Evolutionary conservation across 2,797 vertebrate genomes (phyloP).

Genomic region (Psittacula echo): DNA sequence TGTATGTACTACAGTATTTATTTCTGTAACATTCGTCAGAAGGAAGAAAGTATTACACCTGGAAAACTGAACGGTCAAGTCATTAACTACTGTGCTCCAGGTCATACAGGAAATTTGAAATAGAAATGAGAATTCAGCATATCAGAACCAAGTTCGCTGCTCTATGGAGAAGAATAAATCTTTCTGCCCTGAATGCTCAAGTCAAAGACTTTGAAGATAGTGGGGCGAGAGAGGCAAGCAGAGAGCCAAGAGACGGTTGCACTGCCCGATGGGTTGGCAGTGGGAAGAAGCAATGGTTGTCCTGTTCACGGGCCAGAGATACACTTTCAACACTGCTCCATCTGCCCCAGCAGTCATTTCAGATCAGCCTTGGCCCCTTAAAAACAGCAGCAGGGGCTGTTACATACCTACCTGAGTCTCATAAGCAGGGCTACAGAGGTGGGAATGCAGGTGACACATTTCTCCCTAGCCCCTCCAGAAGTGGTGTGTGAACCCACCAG

Average conservation of each 20-base stretch:
- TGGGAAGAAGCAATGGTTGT: background rate
- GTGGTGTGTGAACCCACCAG: background rate
- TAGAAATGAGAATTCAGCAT: background rate
- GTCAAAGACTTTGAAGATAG: background rate
- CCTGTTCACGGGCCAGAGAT: background rate
- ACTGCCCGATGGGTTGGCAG: accelerated
- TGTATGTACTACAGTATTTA: background rate
- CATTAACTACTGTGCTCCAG: background rate
- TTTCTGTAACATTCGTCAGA: background rate
- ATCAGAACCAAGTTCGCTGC: background rate
- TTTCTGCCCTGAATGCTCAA: background rate
- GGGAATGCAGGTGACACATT: background rate
- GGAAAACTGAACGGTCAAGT: background rate
- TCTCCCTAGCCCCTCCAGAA: background rate
- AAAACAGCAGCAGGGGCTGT: background rate
- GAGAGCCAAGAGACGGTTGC: background rate
- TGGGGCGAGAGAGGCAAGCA: background rate
- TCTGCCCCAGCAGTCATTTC: background rate
- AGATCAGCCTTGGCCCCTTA: background rate
- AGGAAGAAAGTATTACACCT: background rate
- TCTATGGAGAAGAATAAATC: background rate
- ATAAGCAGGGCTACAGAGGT: background rate
- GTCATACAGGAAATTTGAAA: background rate
- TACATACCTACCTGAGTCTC: background rate
- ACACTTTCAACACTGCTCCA: background rate